phyloP scores from a whole-genome alignment of 2,888 invertebrate species.

The Chesias legatella region DNA sequence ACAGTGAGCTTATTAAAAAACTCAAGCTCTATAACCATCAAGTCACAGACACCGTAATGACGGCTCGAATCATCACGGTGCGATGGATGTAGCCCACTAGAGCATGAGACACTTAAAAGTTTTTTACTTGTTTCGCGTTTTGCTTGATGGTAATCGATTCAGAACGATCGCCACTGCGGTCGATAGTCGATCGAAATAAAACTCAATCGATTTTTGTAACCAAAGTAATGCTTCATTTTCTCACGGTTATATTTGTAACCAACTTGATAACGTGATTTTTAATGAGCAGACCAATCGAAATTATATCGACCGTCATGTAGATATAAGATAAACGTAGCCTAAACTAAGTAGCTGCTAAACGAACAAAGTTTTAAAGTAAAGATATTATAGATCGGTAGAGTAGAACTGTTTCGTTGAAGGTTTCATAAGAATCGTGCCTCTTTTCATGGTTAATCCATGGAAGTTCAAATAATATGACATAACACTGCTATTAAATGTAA shows the following conservation, averaged over 20 bases:
- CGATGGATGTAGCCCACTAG: conserved; percentile 59
- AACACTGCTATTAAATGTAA: conserved; percentile 12
- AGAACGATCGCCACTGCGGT: conserved; percentile 35
- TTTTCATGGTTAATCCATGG: conserved; percentile 20
- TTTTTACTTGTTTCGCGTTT: conserved; percentile 34
- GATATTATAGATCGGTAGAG: background rate
- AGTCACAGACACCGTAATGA: conserved; percentile 17
- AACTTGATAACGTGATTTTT: background rate
- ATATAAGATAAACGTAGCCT: too few species aligned
- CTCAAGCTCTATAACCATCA: background rate
- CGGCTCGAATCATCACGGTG: conserved; percentile 31
- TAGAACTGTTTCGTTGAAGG: conserved; percentile 19
- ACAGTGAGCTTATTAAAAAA: too few species aligned
- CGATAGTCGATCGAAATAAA: conserved; percentile 25
- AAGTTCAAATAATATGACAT: conserved; percentile 15
- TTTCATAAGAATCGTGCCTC: conserved; percentile 19
- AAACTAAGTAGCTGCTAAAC: too few species aligned
- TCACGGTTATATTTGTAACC: conserved; percentile 9
- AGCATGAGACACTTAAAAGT: conserved; percentile 46
- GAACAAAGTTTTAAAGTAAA: too few species aligned
- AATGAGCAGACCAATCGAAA: too few species aligned
- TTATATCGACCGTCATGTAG: too few species aligned
- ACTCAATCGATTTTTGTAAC: conserved; percentile 22
- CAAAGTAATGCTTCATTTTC: conserved; percentile 15
- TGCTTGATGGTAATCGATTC: conserved; percentile 43